Conservation (phyloP, 2,113 vertebrate species). For the Datnioides undecimradiatus region DNA sequence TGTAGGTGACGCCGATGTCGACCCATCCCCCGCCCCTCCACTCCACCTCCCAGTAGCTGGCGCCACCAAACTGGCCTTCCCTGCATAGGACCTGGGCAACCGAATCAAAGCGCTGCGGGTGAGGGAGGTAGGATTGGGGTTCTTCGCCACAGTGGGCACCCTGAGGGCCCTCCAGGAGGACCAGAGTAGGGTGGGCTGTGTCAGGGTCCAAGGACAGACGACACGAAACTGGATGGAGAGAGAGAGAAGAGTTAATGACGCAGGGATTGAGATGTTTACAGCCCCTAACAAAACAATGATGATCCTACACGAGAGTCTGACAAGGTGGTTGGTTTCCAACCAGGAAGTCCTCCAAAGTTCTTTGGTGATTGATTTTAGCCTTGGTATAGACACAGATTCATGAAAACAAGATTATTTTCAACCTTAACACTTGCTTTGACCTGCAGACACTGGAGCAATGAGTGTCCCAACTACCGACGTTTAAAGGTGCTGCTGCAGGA, state of each 20-base stretch:
- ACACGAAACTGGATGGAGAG: constrained; percentile 53
- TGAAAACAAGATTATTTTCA: too few relatives aligned
- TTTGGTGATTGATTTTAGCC: too few relatives aligned
- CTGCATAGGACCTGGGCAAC: constrained; percentile 79
- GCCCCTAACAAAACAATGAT: neutral
- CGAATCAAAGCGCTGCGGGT: constrained; percentile 77
- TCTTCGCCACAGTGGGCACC: constrained; percentile 79
- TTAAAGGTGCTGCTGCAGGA: neutral
- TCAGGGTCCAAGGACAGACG: constrained; percentile 73
- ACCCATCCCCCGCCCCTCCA: constrained; percentile 80
- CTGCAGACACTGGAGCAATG: neutral
- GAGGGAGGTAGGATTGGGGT: constrained; percentile 71
- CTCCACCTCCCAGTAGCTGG: constrained; percentile 84
- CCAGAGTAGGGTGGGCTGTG: constrained; percentile 78
- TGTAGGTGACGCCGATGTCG: constrained; percentile 79
- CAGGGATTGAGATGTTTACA: neutral
- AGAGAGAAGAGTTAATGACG: neutral
- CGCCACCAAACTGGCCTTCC: constrained; percentile 71
- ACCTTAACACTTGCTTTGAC: neutral
- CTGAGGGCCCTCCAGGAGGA: constrained; percentile 68
- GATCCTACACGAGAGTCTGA: neutral
- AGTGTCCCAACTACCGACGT: neutral
- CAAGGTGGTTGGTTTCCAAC: too few relatives aligned
- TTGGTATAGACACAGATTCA: too few relatives aligned
- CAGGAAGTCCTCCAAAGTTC: too few relatives aligned